Conservation (phyloP, 2,888 invertebrate species). For the Diadromus collaris region DNA sequence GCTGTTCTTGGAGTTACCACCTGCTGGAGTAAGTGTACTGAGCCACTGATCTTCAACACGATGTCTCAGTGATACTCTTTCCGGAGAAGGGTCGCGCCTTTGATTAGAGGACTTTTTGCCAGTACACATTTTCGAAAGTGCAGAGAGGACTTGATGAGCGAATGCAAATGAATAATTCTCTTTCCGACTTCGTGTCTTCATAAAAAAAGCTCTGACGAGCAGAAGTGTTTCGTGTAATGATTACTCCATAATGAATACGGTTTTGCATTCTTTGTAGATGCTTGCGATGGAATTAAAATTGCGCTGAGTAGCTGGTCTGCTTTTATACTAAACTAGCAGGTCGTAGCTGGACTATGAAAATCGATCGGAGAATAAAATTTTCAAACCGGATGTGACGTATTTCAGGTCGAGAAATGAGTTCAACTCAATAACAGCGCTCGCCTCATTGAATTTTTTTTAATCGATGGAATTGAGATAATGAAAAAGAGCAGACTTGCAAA, state of each 20-base stretch:
- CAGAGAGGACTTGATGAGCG: background rate
- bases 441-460: background rate
- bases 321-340: background rate
- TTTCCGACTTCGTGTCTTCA: conserved; percentile 41
- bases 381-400: background rate
- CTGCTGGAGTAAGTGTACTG: conserved; percentile 37
- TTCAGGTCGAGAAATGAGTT: background rate
- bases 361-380: too few relatives aligned
- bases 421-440: background rate
- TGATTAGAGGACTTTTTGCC: background rate
- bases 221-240: background rate
- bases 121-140: background rate
- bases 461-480: background rate
- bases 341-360: background rate
- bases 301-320: background rate
- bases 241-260: background rate
- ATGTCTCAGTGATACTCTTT: background rate
- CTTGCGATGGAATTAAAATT: background rate
- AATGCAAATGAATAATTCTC: conserved; percentile 52
- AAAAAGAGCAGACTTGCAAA: background rate
- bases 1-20: conserved; percentile 38
- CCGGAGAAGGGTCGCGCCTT: background rate
- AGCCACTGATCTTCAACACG: background rate
- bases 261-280: background rate
- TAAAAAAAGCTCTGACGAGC: conserved; percentile 27